Conservation (phyloP, 92 coral and sea anemone species). For the Epizoanthus stellaris region DNA sequence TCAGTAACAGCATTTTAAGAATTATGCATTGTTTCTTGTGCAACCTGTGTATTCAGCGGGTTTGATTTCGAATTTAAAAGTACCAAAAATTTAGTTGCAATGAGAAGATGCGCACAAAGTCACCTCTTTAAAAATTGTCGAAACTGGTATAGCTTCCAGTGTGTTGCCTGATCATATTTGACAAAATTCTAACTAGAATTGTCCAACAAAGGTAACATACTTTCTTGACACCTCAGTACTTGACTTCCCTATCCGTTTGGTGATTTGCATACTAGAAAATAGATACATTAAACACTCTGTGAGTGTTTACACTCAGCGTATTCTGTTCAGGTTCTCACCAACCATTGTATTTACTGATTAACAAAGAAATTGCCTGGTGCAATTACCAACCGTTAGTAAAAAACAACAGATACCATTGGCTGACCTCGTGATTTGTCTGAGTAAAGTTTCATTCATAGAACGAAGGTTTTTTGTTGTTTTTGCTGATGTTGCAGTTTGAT, state of each 20-base stretch:
- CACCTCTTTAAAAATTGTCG: no score
- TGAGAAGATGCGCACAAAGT: no score
- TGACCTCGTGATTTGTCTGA: neutral
- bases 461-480: neutral
- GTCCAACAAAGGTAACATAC: no score
- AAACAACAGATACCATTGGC: neutral
- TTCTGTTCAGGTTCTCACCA: neutral
- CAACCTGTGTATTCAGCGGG: no score
- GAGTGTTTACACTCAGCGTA: neutral
- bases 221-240: no score
- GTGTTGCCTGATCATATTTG: no score
- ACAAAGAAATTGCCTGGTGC: constrained; percentile 38
- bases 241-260: neutral
- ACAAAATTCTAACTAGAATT: no score
- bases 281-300: neutral
- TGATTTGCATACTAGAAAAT: constrained; percentile 1
- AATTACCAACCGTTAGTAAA: constrained; percentile 8
- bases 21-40: no score
- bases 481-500: neutral
- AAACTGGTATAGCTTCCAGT: no score
- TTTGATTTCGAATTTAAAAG: no score
- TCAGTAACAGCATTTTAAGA: no score
- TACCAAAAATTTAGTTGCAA: no score
- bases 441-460: constrained; percentile 16
- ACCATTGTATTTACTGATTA: neutral